Conservation (phyloP, 2,888 invertebrate genomes). For the Drosophila limbata region DNA sequence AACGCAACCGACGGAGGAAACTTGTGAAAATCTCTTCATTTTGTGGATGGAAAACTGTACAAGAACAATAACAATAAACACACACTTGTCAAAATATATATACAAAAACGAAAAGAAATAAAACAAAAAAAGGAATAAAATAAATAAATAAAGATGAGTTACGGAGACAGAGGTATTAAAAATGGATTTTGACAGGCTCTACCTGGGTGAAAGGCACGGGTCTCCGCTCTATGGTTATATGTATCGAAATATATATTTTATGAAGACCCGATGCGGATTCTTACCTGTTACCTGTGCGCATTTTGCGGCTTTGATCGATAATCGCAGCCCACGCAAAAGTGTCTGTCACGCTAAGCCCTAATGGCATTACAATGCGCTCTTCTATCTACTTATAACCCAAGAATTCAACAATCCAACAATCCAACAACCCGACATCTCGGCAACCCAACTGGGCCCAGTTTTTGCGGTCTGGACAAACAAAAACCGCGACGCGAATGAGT, state of each 20-base stretch:
- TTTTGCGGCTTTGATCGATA: conserved; percentile 81
- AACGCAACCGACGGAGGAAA: conserved; percentile 48
- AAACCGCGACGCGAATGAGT: conserved; percentile 55
- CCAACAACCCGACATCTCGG: neutral
- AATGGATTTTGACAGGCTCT: conserved; percentile 63
- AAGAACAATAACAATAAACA: conserved; percentile 56
- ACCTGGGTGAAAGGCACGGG: conserved; percentile 51
- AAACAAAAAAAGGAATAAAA: neutral
- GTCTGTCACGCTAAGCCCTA: conserved; percentile 73
- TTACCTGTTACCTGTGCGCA: conserved; percentile 64
- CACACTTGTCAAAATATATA: conserved; percentile 76
- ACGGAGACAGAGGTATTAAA: conserved; percentile 46
- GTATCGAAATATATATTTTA: conserved; percentile 7
- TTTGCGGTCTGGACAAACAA: conserved; percentile 62
- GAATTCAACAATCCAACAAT: conserved; percentile 1
- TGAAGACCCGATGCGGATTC: neutral
- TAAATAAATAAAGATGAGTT: conserved; percentile 22
- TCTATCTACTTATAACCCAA: conserved; percentile 38
- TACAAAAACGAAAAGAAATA: conserved; percentile 13
- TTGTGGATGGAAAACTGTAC: conserved; percentile 6
- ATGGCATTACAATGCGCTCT: conserved; percentile 70
- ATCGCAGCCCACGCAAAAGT: conserved; percentile 79
- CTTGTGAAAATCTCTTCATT: conserved; percentile 76
- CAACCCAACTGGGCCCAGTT: conserved; percentile 34
- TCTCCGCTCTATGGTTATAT: conserved; percentile 35